Evolutionary conservation across 64 coral and sea anemone genomes (phyloP).

Genomic region (Hydrozoanthus tunicans): DNA sequence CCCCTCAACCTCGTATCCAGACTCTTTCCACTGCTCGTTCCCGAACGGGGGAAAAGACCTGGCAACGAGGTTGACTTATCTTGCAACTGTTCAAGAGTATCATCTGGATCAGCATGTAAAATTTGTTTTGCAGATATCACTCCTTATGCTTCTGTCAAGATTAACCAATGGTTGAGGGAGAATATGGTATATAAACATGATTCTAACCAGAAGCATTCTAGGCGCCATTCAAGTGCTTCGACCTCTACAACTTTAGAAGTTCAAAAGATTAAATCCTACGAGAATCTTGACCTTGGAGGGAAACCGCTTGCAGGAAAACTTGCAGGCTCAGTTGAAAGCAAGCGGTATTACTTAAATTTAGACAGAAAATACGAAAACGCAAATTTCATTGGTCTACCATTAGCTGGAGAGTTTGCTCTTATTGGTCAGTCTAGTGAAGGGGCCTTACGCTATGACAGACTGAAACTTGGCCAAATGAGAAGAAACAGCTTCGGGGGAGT

Average conservation of each 20-base stretch:
- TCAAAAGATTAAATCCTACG: not conserved
- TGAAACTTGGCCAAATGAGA: not conserved
- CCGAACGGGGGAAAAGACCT: no score
- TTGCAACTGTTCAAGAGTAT: no score
- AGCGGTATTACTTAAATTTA: slow-evolving; percentile 1
- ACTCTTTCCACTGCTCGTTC: no score
- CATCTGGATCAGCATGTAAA: not conserved
- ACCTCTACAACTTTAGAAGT: not conserved
- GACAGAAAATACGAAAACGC: slow-evolving; percentile 12
- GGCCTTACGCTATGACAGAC: not conserved
- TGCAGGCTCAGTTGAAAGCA: slow-evolving; percentile 4
- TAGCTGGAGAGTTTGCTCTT: slow-evolving; percentile 18
- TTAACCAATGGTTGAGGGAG: slow-evolving; percentile 34
- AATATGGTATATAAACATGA: slow-evolving; percentile 20
- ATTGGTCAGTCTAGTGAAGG: not conserved
- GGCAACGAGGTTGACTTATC: no score
- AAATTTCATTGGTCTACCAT: not conserved
- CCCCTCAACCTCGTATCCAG: no score
- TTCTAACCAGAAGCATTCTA: not conserved
- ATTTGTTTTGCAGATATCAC: slow-evolving; percentile 4
- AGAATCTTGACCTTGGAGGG: not conserved
- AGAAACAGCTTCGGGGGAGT: slow-evolving; percentile 39
- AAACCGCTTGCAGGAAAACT: slow-evolving; percentile 15
- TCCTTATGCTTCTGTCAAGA: slow-evolving; percentile 32
- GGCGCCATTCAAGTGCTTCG: no score